Conservation (phyloP, 2,113 vertebrate genomes). For the Callipepla californica region DNA sequence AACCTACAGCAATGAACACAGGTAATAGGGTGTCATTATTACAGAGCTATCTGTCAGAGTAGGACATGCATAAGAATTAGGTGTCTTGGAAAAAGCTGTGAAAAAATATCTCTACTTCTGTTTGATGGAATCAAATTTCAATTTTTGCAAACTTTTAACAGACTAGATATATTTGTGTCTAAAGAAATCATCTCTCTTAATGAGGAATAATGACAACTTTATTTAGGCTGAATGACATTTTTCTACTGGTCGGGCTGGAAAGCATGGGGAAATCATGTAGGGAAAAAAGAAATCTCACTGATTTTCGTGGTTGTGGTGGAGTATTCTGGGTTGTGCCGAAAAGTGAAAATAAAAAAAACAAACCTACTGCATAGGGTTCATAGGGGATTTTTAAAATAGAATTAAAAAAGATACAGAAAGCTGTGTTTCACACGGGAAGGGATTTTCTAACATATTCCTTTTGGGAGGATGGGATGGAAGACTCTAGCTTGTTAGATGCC, state of each 20-base stretch:
- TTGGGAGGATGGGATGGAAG: not conserved
- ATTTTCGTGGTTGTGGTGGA: not conserved
- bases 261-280: not conserved
- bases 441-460: not conserved
- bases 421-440: not conserved
- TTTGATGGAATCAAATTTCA: conserved; percentile 45
- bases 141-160: conserved; percentile 54
- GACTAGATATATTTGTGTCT: conserved; percentile 26
- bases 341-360: not conserved
- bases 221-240: conserved; percentile 16
- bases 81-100: conserved; percentile 17
- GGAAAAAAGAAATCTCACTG: not conserved
- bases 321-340: not conserved
- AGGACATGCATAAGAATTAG: conserved; percentile 37
- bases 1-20: not conserved
- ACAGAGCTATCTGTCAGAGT: conserved; percentile 12
- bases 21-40: conserved; percentile 39
- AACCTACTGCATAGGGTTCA: not conserved
- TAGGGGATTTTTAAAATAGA: not conserved
- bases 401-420: not conserved
- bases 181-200: conserved; percentile 20
- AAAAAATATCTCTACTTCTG: conserved; percentile 9
- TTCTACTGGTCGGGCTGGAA: not conserved
- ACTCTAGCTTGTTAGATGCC: not conserved
- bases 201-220: conserved; percentile 10